Evolutionary conservation across 2,888 invertebrate species (phyloP), one percentile per base, ranked within the genome.

Genomic region (Callyntrura sp.): DNA sequence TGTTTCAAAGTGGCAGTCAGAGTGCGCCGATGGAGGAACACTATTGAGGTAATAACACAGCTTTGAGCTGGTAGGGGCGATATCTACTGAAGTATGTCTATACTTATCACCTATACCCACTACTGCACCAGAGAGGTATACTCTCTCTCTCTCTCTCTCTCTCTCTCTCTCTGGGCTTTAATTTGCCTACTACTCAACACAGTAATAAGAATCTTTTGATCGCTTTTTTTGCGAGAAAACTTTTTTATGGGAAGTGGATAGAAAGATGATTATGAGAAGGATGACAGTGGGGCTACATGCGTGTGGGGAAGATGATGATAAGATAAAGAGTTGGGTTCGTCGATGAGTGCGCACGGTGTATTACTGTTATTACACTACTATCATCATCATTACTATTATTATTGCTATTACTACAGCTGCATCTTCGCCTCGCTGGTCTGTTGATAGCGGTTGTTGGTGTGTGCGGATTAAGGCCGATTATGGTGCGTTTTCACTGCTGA

Each of bases 281-380:
- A 28, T 25, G 65, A 28, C 28, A 17, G 43, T 35, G 28, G n/a
- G n/a, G n/a, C n/a, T n/a, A n/a, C n/a, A n/a, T n/a, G n/a, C n/a
- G n/a, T n/a, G 43, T 43, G 68, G 43, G 35, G 68, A 70, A 43
- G 68, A 70, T 70, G 35, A 23, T 23, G 76, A 48, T 78, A 78
- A 73, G 73, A 73, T 73, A 45, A 73, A 73, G 73, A 28, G 35
- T 68, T 68, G 68, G 35, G 28, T 68, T 68, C 14, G 68, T 35
- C 68, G 68, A 35, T 14, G 57, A 57, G 57, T 57, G n/a, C 23
- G 73, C n/a, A 48, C 23, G 73, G 73, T 73, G 48, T 73, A n/a
- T 14, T 78, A 78, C 28, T 85, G 78, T 85, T 85, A 85, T 55
- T n/a, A n/a, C n/a, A n/a, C n/a, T n/a, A n/a, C n/a, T n/a, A n/a